Base-by-base conservation (phyloP, 2,797 vertebrate species). In the Lepidocolaptes lacrymiger region DNA sequence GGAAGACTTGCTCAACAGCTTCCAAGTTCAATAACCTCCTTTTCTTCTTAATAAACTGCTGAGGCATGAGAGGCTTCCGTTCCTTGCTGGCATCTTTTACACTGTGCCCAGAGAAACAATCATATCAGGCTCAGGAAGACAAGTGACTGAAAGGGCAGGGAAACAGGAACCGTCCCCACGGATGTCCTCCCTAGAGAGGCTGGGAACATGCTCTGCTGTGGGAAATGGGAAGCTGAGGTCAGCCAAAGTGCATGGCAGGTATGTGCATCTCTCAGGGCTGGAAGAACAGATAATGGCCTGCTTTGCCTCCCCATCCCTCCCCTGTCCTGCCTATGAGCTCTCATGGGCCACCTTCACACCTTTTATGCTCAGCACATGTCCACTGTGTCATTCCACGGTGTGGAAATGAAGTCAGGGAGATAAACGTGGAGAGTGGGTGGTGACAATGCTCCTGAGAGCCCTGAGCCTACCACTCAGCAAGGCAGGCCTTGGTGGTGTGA, bases 81-180 rank as follows among this genome's bases (percentile, higher is more conserved):
- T 98, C 88, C 94, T 97, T 92, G 92, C 85, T 98, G 98, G 98
- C 97, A 98, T 97, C 97, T 98, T 61, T 94, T 92, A 93, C 85
- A 49, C 94, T 89, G 89, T 97, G 96, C 97, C 97, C 98, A 92
- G 67, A 96, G 96, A 98, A 98, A 98, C 98, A 98, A 98, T 98
- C 95, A 3, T 98, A 98, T 98, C 98, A 96, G 95, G 76, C 76
- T 97, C 98, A 98, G 98, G 98, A 98, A 98, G 94, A 92, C 97
- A 90, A 97, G 93, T 87, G 86, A 87, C 95, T 97, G 97, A 94
- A 96, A 97, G 86, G 92, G 97, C 97, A 96, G 97, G 97, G 96
- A 98, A 98, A 98, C 98, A 98, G 98, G 98, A 98, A 98, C 95
- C 12, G 89, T 97, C 98, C 97, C 95, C 97, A 95, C 94, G 91